Conservation (phyloP, 1,140 invertebrate genomes). For the Aethina tumida region DNA sequence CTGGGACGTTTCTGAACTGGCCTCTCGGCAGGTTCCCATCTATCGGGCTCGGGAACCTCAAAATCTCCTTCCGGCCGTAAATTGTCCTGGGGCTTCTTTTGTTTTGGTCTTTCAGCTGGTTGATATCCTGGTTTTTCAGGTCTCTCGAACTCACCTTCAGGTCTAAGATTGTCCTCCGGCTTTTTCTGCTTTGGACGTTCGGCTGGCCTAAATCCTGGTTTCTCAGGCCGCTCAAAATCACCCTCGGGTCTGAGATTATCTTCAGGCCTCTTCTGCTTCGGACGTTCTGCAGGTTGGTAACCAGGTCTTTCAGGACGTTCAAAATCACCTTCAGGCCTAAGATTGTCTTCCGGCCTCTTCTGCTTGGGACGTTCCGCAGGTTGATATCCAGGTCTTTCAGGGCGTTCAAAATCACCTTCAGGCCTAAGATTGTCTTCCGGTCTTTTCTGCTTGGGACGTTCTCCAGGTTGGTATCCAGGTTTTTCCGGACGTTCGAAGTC, state of each 20-base stretch:
- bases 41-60: constrained; percentile 33
- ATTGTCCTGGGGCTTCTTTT: constrained; percentile 48
- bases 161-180: constrained; percentile 40
- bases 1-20: constrained; percentile 35
- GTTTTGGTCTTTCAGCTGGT: constrained; percentile 45
- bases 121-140: constrained; percentile 33
- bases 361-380: constrained; percentile 41
- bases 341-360: constrained; percentile 46
- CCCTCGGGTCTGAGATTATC: constrained; percentile 52
- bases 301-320: constrained; percentile 29
- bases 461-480: constrained; percentile 28
- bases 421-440: constrained; percentile 40
- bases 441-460: constrained; percentile 36
- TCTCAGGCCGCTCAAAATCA: constrained; percentile 38
- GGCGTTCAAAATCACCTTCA: constrained; percentile 39
- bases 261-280: constrained; percentile 40
- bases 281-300: constrained; percentile 44
- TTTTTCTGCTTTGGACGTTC: constrained; percentile 32
- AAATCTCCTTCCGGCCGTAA: constrained; percentile 48
- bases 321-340: constrained; percentile 45
- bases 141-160: constrained; percentile 42
- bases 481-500: constrained; percentile 39
- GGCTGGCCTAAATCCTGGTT: constrained; percentile 34
- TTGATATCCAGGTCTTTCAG: constrained; percentile 30
- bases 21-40: constrained; percentile 35